These are phyloP conservation scores for Sturnira hondurensis DNA, from an alignment of 2,113 vertebrate genomes.

Conservation along the genomic window DNA sequence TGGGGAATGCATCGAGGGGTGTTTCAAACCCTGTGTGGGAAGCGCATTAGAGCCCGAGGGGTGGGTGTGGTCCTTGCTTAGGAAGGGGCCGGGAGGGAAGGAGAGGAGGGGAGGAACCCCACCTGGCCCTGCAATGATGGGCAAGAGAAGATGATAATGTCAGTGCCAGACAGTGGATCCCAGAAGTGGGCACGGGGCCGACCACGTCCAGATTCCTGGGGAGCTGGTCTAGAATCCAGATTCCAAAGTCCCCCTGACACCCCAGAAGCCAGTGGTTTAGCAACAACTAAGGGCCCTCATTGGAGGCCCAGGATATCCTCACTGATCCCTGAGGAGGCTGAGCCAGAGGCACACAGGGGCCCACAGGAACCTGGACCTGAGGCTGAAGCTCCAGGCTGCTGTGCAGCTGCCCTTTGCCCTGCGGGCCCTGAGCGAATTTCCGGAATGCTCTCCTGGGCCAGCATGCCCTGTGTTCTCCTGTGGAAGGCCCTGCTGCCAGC, in stretches of 20 bases:
- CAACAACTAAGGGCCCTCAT: neutral
- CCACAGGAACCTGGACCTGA: neutral
- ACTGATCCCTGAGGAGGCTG: neutral
- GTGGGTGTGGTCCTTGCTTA: neutral
- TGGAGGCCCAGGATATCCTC: neutral
- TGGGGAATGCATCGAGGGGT: neutral
- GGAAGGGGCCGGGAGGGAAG: neutral
- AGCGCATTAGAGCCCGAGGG: neutral
- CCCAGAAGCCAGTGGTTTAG: neutral
- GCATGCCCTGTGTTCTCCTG: neutral
- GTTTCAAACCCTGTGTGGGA: too few relatives aligned
- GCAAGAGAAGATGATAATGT: neutral
- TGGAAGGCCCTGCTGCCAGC: neutral
- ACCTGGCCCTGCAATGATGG: neutral
- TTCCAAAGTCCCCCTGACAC: neutral
- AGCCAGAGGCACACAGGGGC: neutral
- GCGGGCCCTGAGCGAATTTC: neutral
- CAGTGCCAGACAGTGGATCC: neutral
- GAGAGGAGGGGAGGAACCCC: too few relatives aligned
- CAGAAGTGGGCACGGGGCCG: neutral
- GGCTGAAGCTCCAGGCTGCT: neutral
- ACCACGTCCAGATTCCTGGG: neutral
- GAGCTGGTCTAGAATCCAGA: neutral
- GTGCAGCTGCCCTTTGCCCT: neutral
- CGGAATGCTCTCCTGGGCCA: neutral